A percentile compares a stretch with the other conserved stretches of the same genome.
phyloP scores from a whole-genome alignment of 2,888 invertebrate species.

The Sarcophaga rosellei region DNA sequence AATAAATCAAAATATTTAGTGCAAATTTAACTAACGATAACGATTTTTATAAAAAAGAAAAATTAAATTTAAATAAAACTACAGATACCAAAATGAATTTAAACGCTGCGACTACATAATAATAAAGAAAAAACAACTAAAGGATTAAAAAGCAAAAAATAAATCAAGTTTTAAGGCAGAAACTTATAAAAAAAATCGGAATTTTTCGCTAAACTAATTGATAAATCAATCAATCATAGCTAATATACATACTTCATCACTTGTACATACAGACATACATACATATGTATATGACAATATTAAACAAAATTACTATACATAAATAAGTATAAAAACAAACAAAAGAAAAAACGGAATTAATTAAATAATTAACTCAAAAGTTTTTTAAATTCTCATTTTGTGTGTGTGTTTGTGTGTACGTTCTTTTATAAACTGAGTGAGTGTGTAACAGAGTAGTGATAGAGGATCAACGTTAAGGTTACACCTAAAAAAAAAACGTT shows the following conservation, averaged over 20 bases:
- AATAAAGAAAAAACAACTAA: not conserved
- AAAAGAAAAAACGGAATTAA: not conserved
- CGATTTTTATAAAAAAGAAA: constrained; percentile 18
- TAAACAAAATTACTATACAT: not conserved
- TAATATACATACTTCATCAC: not conserved
- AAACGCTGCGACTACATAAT: constrained; percentile 11
- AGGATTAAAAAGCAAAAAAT: not conserved
- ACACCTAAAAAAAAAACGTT: not conserved
- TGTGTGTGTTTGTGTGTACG: not conserved
- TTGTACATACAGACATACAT: not conserved
- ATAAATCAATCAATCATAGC: constrained; percentile 54
- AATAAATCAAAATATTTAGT: constrained; percentile 68
- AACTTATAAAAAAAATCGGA: not conserved
- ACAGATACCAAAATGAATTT: constrained; percentile 23
- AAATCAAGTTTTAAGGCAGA: not conserved
- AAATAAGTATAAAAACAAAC: not conserved
- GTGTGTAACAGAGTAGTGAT: not conserved
- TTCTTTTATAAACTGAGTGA: no score
- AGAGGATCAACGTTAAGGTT: not conserved
- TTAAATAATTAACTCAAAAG: not conserved
- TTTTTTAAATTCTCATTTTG: no score
- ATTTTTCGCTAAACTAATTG: constrained; percentile 11
- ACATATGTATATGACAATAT: not conserved
- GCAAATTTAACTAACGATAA: constrained; percentile 28
- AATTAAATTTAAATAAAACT: not conserved